These are phyloP conservation scores for Rosalia funebris DNA, from an alignment of 2,888 invertebrate genomes.

Conservation along the genomic window DNA sequence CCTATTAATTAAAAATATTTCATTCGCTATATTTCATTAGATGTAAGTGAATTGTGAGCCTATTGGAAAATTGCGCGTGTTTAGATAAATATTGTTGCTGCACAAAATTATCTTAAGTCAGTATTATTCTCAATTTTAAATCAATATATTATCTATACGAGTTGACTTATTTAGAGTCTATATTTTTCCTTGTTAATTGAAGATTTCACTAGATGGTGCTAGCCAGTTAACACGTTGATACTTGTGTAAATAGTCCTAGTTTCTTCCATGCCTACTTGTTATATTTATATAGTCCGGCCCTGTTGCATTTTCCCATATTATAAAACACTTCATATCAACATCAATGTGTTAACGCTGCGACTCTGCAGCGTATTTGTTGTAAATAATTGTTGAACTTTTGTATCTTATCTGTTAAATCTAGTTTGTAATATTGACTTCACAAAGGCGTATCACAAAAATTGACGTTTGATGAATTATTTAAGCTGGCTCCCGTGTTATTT, in stretches of 20 bases:
- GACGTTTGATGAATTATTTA: too few species aligned
- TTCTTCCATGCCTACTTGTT: not conserved
- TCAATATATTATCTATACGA: not conserved
- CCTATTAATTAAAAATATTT: conserved; percentile 15
- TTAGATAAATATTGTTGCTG: not conserved
- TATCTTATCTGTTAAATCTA: conserved; percentile 22
- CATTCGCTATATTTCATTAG: conserved; percentile 10
- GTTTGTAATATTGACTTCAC: not conserved
- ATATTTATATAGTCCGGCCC: conserved; percentile 2
- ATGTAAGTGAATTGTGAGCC: not conserved
- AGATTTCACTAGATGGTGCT: not conserved
- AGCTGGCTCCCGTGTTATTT: conserved; percentile 15
- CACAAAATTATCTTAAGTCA: not conserved
- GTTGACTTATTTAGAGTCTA: not conserved
- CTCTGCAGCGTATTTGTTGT: conserved; percentile 33
- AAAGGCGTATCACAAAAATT: not conserved
- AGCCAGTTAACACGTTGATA: conserved; percentile 6
- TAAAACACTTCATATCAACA: too few species aligned
- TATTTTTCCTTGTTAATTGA: not conserved
- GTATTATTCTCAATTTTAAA: not conserved
- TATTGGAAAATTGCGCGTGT: too few species aligned
- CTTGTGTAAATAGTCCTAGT: not conserved
- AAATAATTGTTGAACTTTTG: conserved; percentile 42
- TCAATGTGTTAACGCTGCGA: conserved; percentile 7
- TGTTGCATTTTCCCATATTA: too few species aligned